Evolutionary conservation across 2,113 vertebrate species (phyloP).

Genomic region (Scophthalmus maximus): DNA sequence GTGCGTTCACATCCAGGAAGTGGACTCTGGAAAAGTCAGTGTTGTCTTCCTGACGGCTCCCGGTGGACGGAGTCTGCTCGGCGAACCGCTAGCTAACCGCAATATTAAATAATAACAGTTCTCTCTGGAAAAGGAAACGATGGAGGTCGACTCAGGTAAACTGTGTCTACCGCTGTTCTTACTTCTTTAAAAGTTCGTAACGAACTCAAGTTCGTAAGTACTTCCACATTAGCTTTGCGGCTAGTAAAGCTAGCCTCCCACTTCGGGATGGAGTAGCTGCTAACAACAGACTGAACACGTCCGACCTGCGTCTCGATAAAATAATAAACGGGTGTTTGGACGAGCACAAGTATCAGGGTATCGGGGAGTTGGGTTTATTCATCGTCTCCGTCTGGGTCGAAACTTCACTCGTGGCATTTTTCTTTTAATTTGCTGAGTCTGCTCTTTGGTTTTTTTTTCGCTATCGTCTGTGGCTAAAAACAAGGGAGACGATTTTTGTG

Average conservation of each 20-base stretch:
- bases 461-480: background rate
- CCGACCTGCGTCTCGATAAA: background rate
- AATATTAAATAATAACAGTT: background rate
- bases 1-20: slow-evolving; percentile 67
- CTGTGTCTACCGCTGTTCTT: background rate
- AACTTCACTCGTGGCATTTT: background rate
- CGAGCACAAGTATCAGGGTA: too few relatives aligned
- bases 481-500: background rate
- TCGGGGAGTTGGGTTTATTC: too few relatives aligned
- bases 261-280: background rate
- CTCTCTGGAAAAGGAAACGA: background rate
- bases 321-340: background rate
- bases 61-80: background rate
- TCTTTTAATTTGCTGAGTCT: background rate
- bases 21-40: slow-evolving; percentile 6
- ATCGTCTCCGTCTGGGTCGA: background rate
- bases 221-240: slow-evolving; percentile 26
- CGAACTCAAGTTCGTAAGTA: background rate
- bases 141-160: slow-evolving; percentile 76
- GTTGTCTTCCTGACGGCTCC: slow-evolving; percentile 43
- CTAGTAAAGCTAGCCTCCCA: slow-evolving; percentile 41
- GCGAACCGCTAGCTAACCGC: background rate
- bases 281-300: background rate
- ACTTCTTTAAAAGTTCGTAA: background rate
- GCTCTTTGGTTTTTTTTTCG: background rate